Base-by-base conservation (phyloP, 2,797 vertebrate species). In the Chelidonichthys spinosus region DNA sequence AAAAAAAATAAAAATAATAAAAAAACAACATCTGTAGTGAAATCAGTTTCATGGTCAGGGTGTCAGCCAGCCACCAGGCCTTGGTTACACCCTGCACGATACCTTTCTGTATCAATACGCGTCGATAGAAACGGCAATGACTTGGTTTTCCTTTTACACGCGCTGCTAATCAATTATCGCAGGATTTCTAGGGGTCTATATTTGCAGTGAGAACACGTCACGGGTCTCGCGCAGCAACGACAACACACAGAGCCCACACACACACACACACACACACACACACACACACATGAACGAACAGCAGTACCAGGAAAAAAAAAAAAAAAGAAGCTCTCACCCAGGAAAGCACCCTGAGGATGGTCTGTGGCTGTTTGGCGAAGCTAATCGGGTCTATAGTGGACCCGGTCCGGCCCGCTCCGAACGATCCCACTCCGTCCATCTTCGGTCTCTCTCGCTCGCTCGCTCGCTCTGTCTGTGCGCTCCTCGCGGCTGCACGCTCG, bases 391-490 rank as follows among this genome's bases (percentile, higher is more conserved):
- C 97, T 64, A 97, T 75, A 37, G 89, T 92, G 72, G 95, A 87
- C 83, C 98, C 98, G 60, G 96, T 92, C 83, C 95, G 94, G 67
- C 97, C 97, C 74, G 97, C 97, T 90, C 97, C 97, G 79, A 98
- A 99, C 79, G 97, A 98, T 84, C 95, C 95, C 86, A 96, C 97
- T 91, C 96, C 97, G 93, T 99, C 97, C 97, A 98, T 99, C 91
- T 93, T 96, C 93, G 65, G 72, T 81, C 66, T 53, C 82, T 75
- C 81, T 74, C 66, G 60, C 63, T 76, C 66, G 50, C 40, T 39
- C 55, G 95, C 93, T 67, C 73, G 81, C 61, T 56, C 82, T 76
- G 82, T 67, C 66, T 47, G 74, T 87, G 82, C 74, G 72, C 87
- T 89, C 84, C 85, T 85, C 83, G 74, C 81, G 69, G 89, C 78